Evolutionary conservation across 2,888 invertebrate species (phyloP).

Genomic region (Calliphora vomitoria): DNA sequence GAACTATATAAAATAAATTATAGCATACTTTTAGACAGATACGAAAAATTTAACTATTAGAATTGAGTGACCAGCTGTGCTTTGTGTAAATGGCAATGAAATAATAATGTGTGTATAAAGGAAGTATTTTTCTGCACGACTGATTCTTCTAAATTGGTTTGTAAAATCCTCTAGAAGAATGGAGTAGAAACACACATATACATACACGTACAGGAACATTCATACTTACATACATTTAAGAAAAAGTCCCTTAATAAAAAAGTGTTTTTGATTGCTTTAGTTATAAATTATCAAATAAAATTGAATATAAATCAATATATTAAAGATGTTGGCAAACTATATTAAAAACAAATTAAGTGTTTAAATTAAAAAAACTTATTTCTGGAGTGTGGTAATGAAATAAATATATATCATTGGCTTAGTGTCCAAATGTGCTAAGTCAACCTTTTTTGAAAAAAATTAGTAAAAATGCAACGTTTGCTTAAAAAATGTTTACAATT

Average conservation of each 20-base stretch:
- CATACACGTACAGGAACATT: neutral
- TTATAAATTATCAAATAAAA: constrained; percentile 54
- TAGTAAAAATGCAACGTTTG: too few species aligned
- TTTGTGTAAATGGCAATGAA: constrained; percentile 9
- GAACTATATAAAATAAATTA: constrained; percentile 62
- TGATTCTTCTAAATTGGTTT: constrained; percentile 54
- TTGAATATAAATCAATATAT: neutral
- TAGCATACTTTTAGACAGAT: constrained; percentile 64
- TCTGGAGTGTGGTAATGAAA: too few species aligned
- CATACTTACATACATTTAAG: neutral
- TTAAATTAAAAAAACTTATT: neutral
- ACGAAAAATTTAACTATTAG: constrained; percentile 57
- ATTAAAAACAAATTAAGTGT: neutral
- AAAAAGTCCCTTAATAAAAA: constrained; percentile 1
- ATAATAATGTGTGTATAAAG: neutral
- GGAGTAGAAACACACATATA: neutral
- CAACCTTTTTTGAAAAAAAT: too few species aligned
- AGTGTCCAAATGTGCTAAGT: too few species aligned
- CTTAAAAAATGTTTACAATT: too few species aligned
- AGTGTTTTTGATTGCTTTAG: constrained; percentile 31
- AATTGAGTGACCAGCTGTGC: constrained; percentile 69
- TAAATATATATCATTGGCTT: too few species aligned
- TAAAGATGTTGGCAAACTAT: neutral
- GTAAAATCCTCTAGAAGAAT: constrained; percentile 1
- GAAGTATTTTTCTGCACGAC: constrained; percentile 56